A percentile compares a stretch with the other conserved stretches of the same genome.
Evolutionary conservation across 2,888 invertebrate genomes (phyloP).

Genomic region (Thysanoteuthis rhombus): DNA sequence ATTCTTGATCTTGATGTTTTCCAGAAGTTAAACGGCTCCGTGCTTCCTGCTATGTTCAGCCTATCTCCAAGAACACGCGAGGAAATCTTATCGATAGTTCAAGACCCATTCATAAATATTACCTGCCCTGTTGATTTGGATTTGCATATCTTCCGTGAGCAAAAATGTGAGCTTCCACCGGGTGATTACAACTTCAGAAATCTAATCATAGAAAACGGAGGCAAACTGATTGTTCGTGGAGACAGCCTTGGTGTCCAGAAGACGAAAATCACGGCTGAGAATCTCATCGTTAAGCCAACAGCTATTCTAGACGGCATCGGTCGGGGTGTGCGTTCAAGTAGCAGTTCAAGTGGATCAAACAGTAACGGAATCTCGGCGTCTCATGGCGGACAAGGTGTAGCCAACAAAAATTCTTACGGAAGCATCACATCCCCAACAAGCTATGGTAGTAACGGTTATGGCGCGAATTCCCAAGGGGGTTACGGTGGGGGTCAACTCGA

Average conservation of each 20-base stretch:
- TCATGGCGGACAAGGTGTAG: conserved; percentile 47
- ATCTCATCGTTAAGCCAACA: conserved; percentile 42
- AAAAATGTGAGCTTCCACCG: conserved; percentile 43
- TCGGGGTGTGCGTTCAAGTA: conserved; percentile 39
- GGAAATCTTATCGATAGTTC: conserved; percentile 32
- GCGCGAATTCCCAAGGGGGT: conserved; percentile 38
- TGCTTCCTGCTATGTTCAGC: conserved; percentile 21
- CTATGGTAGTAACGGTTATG: conserved; percentile 52
- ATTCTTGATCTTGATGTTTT: conserved; percentile 39
- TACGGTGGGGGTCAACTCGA: conserved; percentile 51
- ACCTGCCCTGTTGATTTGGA: conserved; percentile 34
- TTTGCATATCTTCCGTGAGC: conserved; percentile 40
- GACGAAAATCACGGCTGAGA: conserved; percentile 44
- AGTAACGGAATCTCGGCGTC: conserved; percentile 42
- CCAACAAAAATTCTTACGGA: conserved; percentile 44
- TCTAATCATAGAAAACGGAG: conserved; percentile 46
- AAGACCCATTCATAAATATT: conserved; percentile 32
- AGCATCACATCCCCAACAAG: conserved; percentile 42
- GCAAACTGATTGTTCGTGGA: conserved; percentile 44
- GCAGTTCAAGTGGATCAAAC: conserved; percentile 43
- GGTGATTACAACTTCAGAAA: conserved; percentile 39
- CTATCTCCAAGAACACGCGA: conserved; percentile 32
- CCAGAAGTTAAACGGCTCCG: conserved; percentile 35
- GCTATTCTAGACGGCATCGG: conserved; percentile 47
- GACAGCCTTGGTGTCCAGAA: conserved; percentile 39